A percentile compares a stretch with the other conserved stretches of the same genome.
Conservation (phyloP, 2,797 vertebrate genomes). For the Micrastur ruficollis region DNA sequence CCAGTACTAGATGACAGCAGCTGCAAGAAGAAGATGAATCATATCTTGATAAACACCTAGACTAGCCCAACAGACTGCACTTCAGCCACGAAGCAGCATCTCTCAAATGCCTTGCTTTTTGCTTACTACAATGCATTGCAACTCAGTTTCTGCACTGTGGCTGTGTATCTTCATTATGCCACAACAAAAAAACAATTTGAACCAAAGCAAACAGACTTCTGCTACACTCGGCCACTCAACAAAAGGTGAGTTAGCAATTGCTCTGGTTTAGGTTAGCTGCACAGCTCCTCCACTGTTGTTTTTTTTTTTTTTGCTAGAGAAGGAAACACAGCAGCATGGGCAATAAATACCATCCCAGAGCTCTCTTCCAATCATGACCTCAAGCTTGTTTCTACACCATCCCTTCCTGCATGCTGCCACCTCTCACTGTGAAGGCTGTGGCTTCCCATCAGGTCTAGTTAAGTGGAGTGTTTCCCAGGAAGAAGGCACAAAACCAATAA, state of each 20-base stretch:
- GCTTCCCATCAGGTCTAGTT: not conserved
- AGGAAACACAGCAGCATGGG: not conserved
- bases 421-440: not conserved
- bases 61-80: not conserved
- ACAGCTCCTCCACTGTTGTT: not conserved
- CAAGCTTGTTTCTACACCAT: not conserved
- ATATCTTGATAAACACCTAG: not conserved
- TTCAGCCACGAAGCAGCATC: not conserved
- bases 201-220: not conserved
- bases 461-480: not conserved
- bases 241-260: not conserved
- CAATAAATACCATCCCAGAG: not conserved
- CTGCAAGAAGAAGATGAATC: not conserved
- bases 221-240: not conserved
- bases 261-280: not conserved
- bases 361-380: not conserved
- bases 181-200: not conserved
- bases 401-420: not conserved
- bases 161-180: accelerated
- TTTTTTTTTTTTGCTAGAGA: not conserved
- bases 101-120: not conserved
- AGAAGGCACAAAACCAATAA: conserved; percentile 30
- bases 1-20: not conserved
- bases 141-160: not conserved
- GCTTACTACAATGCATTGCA: not conserved